Evolutionary conservation across 2,888 invertebrate species (phyloP), one percentile per base, ranked within the genome.

Genomic region (Ceramica pisi): DNA sequence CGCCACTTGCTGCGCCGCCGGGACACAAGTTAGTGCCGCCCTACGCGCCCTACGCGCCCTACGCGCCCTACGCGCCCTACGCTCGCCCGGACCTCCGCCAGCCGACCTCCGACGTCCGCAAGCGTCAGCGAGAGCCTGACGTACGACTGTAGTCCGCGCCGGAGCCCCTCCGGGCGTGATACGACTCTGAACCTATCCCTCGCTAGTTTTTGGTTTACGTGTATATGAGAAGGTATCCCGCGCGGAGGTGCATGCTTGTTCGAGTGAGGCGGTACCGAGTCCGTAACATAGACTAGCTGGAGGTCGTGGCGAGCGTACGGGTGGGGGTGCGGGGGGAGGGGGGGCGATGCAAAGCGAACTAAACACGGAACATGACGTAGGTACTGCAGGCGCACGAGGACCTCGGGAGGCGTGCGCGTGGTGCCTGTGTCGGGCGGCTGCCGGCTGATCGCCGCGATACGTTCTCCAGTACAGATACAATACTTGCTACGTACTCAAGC

Each of bases 321-420:
- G 83, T 66, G 80, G 77, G 89, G 77, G 89, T 87, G 91, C 88
- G 89, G 89, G 87, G 86, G 78, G 87, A 90, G 90, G 90, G 78
- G 87, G 90, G 90, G 90, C 86, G 86, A 91, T 91, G 94, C 92
- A 75, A 94, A 94, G 94, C 94, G 78, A 91, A 93, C 89, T 90
- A 92, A 90, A 91, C 86, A 82, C 83, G 88, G 87, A 75, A 85
- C 65, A 69, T 61, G 38, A 56, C 59, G 65, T 71, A 72, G n/a
- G n/a, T n/a, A n/a, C n/a, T n/a, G n/a, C n/a, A n/a, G n/a, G n/a
- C 56, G 67, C 75, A 70, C 71, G 65, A 5, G 5, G 68, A 82
- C 68, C 63, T 71, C 70, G 67, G 71, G 71, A 66, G 75, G 84
- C 84, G 88, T 87, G 89, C 89, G 62, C 35, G 73, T 88, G 80